Conservation (phyloP, 2,888 invertebrate species). For the Mythimna lalbum region DNA sequence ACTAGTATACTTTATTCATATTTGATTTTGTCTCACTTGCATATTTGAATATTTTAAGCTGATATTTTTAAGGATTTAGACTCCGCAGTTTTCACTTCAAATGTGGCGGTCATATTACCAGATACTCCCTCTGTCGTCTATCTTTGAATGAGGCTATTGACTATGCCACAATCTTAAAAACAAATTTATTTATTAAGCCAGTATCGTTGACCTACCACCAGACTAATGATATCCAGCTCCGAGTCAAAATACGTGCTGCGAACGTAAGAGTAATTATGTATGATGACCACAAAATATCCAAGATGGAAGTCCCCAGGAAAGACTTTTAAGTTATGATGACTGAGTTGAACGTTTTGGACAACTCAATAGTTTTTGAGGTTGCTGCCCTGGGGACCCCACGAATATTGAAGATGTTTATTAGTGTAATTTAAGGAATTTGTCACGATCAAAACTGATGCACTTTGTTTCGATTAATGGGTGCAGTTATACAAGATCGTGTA, state of each 20-base stretch:
- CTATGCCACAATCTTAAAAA: not conserved
- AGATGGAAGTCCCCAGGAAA: not conserved
- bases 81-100: not conserved
- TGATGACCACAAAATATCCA: not conserved
- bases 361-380: not conserved
- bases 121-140: not conserved
- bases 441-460: not conserved
- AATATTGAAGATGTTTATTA: constrained; percentile 11
- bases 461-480: not conserved
- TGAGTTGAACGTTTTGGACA: not conserved
- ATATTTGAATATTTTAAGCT: not conserved
- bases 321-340: not conserved
- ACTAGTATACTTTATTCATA: not conserved
- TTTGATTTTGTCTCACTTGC: not conserved
- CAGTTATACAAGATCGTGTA: not conserved
- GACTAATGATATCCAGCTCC: not conserved
- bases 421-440: not conserved
- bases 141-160: not conserved
- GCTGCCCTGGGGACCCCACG: constrained; percentile 5
- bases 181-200: not conserved
- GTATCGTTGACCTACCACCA: not conserved
- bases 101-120: not conserved
- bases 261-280: not conserved
- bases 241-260: not conserved
- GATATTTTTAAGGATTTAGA: not conserved